These are phyloP conservation scores for Butastur rufipennis DNA, from an alignment of 2,113 vertebrate genomes.

Conservation along the genomic window DNA sequence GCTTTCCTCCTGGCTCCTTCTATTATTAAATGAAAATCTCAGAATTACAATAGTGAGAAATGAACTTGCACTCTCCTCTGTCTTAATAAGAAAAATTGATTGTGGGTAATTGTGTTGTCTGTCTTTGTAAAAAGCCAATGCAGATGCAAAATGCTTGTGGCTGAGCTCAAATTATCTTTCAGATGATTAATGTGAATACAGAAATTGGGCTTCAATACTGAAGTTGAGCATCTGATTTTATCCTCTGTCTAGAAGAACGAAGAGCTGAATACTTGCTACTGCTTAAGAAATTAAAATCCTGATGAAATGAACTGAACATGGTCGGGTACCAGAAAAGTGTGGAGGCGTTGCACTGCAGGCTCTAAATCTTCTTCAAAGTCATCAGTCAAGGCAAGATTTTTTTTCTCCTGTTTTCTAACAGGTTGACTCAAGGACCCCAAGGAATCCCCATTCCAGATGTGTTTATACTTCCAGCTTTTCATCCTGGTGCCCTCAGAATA, in stretches of 20 bases:
- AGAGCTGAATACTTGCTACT: neutral
- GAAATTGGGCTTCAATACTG: neutral
- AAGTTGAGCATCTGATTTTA: neutral
- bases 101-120: neutral
- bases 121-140: neutral
- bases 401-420: neutral
- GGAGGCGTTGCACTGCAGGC: neutral
- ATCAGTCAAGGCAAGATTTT: neutral
- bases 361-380: neutral
- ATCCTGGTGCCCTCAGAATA: neutral
- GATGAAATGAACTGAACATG: neutral
- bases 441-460: neutral
- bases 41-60: neutral
- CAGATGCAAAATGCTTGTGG: neutral
- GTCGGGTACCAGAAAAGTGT: neutral
- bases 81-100: neutral
- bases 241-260: neutral
- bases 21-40: neutral
- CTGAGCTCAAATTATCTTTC: neutral
- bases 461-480: neutral
- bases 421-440: neutral
- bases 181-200: neutral
- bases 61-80: neutral
- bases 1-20: neutral
- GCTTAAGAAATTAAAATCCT: neutral